Conservation (phyloP, 2,888 invertebrate species). For the Alviniconcha strummeri region DNA sequence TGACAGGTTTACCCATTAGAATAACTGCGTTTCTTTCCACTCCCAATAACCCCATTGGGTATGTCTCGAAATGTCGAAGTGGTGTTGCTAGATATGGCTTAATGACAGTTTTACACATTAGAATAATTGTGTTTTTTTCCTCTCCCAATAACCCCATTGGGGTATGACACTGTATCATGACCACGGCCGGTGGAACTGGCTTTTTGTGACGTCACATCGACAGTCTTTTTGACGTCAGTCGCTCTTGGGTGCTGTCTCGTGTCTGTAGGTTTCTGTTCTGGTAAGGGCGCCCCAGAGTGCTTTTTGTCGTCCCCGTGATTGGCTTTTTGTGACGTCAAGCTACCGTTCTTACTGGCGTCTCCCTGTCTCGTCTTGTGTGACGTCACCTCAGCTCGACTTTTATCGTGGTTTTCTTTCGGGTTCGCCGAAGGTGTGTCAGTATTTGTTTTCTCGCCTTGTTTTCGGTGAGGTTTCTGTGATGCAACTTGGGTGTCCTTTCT, state of each 20-base stretch:
- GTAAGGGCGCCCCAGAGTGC: background rate
- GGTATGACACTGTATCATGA: background rate
- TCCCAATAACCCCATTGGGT: background rate
- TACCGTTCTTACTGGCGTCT: too few species aligned
- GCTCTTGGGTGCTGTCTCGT: background rate
- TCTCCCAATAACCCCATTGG: background rate
- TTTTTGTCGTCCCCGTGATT: background rate
- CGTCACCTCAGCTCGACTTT: too few species aligned
- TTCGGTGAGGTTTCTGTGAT: too few species aligned
- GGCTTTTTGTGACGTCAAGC: background rate
- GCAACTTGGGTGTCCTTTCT: too few species aligned
- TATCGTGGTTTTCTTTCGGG: too few species aligned
- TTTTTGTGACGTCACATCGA: constrained; percentile 9
- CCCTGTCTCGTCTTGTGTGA: too few species aligned
- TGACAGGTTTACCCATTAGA: too few species aligned
- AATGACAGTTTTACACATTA: background rate
- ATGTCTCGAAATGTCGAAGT: too few species aligned
- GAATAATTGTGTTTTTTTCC: background rate
- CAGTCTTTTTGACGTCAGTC: background rate
- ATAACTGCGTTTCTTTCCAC: too few species aligned
- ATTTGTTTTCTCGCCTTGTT: too few species aligned
- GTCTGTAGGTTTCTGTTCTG: background rate
- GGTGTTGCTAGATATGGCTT: too few species aligned
- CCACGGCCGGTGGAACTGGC: background rate
- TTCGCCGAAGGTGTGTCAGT: too few species aligned